Evolutionary conservation across 2,113 vertebrate genomes (phyloP).

Genomic region (Aphelocoma coerulescens): DNA sequence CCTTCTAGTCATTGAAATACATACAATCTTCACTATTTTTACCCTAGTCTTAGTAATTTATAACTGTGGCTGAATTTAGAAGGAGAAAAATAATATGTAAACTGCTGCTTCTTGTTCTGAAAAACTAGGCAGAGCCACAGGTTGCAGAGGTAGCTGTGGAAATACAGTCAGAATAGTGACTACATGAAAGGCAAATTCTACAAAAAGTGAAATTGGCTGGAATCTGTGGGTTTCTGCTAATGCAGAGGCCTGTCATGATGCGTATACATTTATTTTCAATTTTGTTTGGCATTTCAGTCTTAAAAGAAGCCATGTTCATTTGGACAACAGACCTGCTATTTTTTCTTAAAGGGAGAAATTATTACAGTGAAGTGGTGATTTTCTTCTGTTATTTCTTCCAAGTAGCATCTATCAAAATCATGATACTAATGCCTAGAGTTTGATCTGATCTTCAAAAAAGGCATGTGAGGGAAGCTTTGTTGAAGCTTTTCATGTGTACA

Average conservation of each 20-base stretch:
- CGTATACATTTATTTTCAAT: background rate
- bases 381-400: background rate
- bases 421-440: background rate
- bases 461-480: background rate
- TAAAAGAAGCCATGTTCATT: background rate
- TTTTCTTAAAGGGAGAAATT: background rate
- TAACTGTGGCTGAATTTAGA: background rate
- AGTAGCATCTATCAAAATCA: background rate
- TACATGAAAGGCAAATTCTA: background rate
- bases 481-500: background rate
- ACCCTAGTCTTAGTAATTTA: background rate
- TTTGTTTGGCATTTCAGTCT: background rate
- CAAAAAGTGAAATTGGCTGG: background rate
- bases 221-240: background rate
- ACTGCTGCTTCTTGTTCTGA: background rate
- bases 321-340: background rate
- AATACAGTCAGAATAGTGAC: background rate
- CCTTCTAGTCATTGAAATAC: background rate
- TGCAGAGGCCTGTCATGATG: background rate
- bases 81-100: background rate
- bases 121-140: background rate
- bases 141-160: background rate
- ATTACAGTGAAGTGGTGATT: background rate
- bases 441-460: background rate
- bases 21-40: background rate